Base-by-base conservation (phyloP, 2,888 invertebrate genomes). In the Eurois occulta region DNA sequence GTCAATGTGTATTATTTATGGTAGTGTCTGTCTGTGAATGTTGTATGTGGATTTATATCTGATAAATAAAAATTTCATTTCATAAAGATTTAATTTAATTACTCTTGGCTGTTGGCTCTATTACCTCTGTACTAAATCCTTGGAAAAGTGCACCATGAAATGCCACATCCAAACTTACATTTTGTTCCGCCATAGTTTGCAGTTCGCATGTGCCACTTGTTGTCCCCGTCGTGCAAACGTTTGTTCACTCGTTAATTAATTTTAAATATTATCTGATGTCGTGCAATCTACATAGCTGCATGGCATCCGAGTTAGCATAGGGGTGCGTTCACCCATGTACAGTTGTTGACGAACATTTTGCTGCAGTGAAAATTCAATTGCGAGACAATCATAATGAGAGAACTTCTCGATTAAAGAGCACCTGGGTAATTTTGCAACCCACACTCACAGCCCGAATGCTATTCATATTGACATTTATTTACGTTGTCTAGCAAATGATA, bases 241-340 rank as follows among this genome's bases (percentile, higher is more conserved):
- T 73, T 73, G 35, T 67, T 52, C 68, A 52, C 55, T 67, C 46
- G 64, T 82, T 86, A 83, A 83, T 83, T 86, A 86, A 86, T 81
- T 85, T 66, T n/a, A 67, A 70, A 69, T 66, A 73, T 60, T 79
- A 78, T 72, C 52, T 67, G 67, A 71, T 70, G 73, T 66, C 32
- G 35, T 60, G 66, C 66, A 69, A 69, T 69, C 32, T 78, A 46
- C 69, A 55, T 71, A 60, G 46, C 58, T 70, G 24, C 28, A 84
- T 38, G 60, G 28, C 32, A 71, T 24, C n/a, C 43, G 2, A 55
- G 58, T 52, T 21, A 35, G 24, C 10, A 55, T 18, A 75, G 16
- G 38, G 48, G 32, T n/a, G 28, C 0, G 6, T 41, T 18, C 32
- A 48, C 16, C 10, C 8, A 21, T 21, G 21, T 35, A 32, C 46